Conservation (phyloP, 2,888 invertebrate species). For the Sphecodes monilicornis region DNA sequence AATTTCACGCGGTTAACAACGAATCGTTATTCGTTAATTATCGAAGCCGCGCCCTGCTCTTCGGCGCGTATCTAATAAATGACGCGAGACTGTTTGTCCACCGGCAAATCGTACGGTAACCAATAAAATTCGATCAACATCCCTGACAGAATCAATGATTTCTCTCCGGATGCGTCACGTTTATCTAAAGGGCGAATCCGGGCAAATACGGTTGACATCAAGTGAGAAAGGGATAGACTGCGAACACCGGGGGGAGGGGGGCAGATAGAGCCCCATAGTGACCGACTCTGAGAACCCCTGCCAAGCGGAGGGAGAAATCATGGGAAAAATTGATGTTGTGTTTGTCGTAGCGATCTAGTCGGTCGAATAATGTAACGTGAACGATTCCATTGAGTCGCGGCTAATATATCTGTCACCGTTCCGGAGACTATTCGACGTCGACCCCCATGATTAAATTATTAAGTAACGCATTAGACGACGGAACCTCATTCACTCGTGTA, state of each 20-base stretch:
- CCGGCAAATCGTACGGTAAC: slow-evolving; percentile 17
- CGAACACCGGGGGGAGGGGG: neutral
- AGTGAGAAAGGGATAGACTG: slow-evolving; percentile 21
- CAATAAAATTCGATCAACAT: slow-evolving; percentile 51
- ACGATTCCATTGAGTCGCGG: slow-evolving; percentile 82
- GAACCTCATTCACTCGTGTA: neutral
- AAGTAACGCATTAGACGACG: slow-evolving; percentile 45
- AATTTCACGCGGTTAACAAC: neutral
- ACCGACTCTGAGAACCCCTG: slow-evolving; percentile 76
- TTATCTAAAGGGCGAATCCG: slow-evolving; percentile 66
- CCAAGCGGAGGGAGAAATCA: slow-evolving; percentile 69
- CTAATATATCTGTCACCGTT: slow-evolving; percentile 83
- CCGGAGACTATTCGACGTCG: slow-evolving; percentile 73
- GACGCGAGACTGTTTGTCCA: neutral
- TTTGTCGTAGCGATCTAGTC: slow-evolving; percentile 83
- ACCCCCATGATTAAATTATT: slow-evolving; percentile 80
- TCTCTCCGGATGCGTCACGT: slow-evolving; percentile 61
- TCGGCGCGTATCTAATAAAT: neutral
- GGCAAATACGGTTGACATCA: slow-evolving; percentile 56
- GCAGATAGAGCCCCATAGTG: slow-evolving; percentile 23
- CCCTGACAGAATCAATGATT: slow-evolving; percentile 63
- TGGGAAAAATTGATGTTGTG: slow-evolving; percentile 84
- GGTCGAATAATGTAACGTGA: slow-evolving; percentile 82
- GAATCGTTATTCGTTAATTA: slow-evolving; percentile 1
- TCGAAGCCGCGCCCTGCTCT: neutral